Evolutionary conservation across 2,113 vertebrate genomes (phyloP).

Genomic region (Psilopsiagon aurifrons): DNA sequence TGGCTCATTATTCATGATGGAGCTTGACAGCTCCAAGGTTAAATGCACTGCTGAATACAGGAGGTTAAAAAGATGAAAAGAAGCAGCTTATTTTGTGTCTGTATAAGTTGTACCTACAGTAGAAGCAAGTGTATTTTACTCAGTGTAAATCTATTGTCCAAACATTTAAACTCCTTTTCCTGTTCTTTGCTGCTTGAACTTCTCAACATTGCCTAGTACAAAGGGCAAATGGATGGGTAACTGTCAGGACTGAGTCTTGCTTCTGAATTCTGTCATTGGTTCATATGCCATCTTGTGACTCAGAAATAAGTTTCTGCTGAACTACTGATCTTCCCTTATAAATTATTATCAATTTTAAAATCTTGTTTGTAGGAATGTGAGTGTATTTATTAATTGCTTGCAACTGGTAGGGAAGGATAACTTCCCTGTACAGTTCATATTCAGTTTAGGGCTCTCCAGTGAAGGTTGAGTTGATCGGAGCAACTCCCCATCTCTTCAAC

Average conservation of each 20-base stretch:
- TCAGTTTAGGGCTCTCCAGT: not conserved
- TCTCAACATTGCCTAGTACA: not conserved
- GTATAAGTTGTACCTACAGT: not conserved
- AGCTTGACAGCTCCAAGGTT: constrained; percentile 68
- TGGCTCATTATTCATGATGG: constrained; percentile 65
- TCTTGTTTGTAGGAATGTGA: not conserved
- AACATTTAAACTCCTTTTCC: not conserved
- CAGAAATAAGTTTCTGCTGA: not conserved
- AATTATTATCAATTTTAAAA: not conserved
- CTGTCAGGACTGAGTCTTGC: not conserved
- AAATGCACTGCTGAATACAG: constrained; percentile 40
- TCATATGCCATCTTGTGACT: not conserved
- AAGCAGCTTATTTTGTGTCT: constrained; percentile 3
- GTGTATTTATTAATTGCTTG: not conserved
- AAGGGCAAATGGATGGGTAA: not conserved
- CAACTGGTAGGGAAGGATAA: not conserved
- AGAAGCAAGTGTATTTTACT: not conserved
- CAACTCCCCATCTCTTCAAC: not conserved
- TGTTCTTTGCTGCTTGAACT: not conserved
- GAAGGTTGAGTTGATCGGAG: not conserved
- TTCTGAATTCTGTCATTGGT: not conserved
- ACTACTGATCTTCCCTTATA: not conserved
- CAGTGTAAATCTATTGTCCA: not conserved
- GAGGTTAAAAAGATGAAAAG: not conserved
- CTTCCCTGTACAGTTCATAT: not conserved